Evolutionary conservation across 2,888 invertebrate genomes (phyloP).

Genomic region (Syrphus vitripennis): DNA sequence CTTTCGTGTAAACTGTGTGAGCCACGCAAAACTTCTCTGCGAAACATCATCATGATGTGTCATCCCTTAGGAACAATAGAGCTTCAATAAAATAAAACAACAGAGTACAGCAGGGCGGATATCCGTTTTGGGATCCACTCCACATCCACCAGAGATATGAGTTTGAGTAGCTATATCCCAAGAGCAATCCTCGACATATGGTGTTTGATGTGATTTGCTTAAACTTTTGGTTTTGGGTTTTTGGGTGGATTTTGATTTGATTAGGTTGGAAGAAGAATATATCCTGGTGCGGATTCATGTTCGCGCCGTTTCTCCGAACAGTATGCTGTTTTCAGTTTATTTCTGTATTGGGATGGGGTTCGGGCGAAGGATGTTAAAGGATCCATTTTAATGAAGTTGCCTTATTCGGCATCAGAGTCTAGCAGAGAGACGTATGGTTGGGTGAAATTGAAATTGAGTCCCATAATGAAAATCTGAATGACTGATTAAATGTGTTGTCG

Average conservation of each 20-base stretch:
- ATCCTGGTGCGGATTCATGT: constrained; percentile 37
- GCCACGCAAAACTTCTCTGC: constrained; percentile 56
- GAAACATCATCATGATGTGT: constrained; percentile 46
- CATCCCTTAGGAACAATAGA: constrained; percentile 42
- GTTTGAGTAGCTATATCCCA: not conserved
- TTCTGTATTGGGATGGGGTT: not conserved
- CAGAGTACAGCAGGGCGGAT: not conserved
- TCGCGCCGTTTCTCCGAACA: constrained; percentile 21
- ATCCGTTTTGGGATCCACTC: constrained; percentile 47
- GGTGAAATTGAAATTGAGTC: constrained; percentile 70
- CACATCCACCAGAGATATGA: constrained; percentile 4
- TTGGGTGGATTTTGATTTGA: constrained; percentile 68
- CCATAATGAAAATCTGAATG: constrained; percentile 71
- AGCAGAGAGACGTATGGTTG: constrained; percentile 58
- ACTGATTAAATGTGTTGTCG: constrained; percentile 71
- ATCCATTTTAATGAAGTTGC: constrained; percentile 69
- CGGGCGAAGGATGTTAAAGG: constrained; percentile 27
- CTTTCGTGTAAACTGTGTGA: constrained; percentile 59
- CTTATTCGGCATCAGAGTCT: constrained; percentile 5
- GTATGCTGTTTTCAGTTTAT: constrained; percentile 31
- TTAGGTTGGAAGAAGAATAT: constrained; percentile 60
- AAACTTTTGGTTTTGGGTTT: constrained; percentile 48
- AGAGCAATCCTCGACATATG: constrained; percentile 64
- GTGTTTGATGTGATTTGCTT: constrained; percentile 69
- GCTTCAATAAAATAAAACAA: not conserved